A percentile compares a stretch with the other conserved stretches of the same genome.
phyloP scores from a whole-genome alignment of 2,113 vertebrate species.

The Dicentrarchus labrax region DNA sequence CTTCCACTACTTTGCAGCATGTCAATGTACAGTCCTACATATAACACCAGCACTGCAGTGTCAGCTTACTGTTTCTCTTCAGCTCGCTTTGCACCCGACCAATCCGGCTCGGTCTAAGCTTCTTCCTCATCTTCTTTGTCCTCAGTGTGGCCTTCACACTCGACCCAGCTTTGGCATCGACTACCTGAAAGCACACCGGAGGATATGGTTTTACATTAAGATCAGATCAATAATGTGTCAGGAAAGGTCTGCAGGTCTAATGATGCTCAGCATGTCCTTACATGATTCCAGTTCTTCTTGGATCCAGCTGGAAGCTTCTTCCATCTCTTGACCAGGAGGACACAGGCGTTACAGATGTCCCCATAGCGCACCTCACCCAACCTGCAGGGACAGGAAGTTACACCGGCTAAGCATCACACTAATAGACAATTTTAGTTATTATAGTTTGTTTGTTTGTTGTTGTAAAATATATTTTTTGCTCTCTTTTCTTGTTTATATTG shows the following conservation, averaged over 20 bases:
- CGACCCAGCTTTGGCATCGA: constrained; percentile 31
- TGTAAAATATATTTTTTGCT: no score
- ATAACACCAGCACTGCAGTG: not conserved
- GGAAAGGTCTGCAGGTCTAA: not conserved
- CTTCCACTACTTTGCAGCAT: no score
- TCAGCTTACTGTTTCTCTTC: constrained; percentile 30
- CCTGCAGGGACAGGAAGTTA: constrained; percentile 69
- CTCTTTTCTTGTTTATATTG: no score
- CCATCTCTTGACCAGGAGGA: constrained; percentile 94
- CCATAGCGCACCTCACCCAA: constrained; percentile 90
- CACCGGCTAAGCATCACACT: not conserved
- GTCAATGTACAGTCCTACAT: no score
- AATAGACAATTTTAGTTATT: not conserved
- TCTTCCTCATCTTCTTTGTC: constrained; percentile 21
- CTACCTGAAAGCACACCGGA: constrained; percentile 21
- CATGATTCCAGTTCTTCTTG: constrained; percentile 96
- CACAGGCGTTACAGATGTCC: constrained; percentile 95
- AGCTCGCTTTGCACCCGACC: constrained; percentile 9
- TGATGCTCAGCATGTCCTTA: constrained; percentile 72
- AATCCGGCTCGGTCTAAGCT: constrained; percentile 11
- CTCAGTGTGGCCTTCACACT: constrained; percentile 18
- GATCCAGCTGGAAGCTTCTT: constrained; percentile 94
- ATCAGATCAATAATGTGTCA: not conserved
- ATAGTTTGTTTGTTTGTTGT: no score
- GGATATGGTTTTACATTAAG: not conserved